phyloP scores from a whole-genome alignment of 2,888 invertebrate genomes.

The Cephus pygmeus region DNA sequence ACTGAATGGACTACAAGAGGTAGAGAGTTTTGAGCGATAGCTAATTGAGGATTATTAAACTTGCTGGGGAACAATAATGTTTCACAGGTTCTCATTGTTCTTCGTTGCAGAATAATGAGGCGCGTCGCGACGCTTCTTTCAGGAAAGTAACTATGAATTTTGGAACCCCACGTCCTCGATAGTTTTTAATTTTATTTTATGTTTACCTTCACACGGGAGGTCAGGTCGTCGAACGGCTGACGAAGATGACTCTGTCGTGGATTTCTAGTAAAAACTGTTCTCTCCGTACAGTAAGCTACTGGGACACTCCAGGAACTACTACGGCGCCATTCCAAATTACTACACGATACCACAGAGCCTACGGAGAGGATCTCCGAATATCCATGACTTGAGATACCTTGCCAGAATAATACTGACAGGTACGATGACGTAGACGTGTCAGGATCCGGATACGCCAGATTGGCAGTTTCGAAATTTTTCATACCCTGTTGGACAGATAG shows the following conservation, averaged over 20 bases:
- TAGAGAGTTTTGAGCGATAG: constrained; percentile 1
- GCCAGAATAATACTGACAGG: constrained; percentile 65
- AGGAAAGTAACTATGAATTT: background rate
- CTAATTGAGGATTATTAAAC: constrained; percentile 1
- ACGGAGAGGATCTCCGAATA: constrained; percentile 70
- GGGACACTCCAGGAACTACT: constrained; percentile 69
- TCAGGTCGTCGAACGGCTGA: constrained; percentile 67
- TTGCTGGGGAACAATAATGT: background rate
- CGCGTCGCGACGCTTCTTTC: background rate
- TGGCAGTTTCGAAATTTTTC: constrained; percentile 59
- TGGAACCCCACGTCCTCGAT: background rate
- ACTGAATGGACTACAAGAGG: background rate
- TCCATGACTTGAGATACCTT: constrained; percentile 65
- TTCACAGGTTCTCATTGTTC: constrained; percentile 5
- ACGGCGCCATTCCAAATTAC: constrained; percentile 74
- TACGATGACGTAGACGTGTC: constrained; percentile 51
- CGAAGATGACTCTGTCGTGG: constrained; percentile 70
- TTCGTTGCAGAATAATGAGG: background rate
- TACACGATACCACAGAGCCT: constrained; percentile 71
- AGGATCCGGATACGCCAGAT: constrained; percentile 47
- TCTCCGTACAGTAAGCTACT: constrained; percentile 73
- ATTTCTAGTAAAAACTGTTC: constrained; percentile 72
- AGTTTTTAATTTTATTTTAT: background rate
- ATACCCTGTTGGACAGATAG: constrained; percentile 47
- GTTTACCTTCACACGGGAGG: constrained; percentile 51